Evolutionary conservation across 2,113 vertebrate species (phyloP).

Genomic region (Columbina picui): DNA sequence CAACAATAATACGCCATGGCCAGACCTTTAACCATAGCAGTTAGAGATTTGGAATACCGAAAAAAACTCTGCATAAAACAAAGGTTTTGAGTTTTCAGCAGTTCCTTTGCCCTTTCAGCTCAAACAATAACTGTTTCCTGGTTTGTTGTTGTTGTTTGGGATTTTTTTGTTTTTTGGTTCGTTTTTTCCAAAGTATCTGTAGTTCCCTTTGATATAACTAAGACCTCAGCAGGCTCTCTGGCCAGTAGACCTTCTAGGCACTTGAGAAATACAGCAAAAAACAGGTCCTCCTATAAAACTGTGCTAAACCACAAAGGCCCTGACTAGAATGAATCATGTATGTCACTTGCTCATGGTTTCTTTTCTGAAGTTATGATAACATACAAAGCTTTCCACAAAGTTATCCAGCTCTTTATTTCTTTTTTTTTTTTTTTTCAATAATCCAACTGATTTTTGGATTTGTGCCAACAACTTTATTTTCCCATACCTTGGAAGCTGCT

Average conservation of each 20-base stretch:
- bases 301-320: background rate
- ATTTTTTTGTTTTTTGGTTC: no score
- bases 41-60: background rate
- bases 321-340: background rate
- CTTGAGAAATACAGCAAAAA: background rate
- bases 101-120: background rate
- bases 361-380: background rate
- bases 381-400: background rate
- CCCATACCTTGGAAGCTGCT: background rate
- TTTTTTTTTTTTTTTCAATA: background rate
- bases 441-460: fast-evolving
- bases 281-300: background rate
- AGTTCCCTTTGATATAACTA: background rate
- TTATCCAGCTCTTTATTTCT: background rate
- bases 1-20: background rate
- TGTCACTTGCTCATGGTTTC: background rate
- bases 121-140: background rate
- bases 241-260: background rate
- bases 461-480: background rate
- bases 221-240: background rate
- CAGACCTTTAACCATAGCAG: background rate
- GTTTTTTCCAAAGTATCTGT: background rate
- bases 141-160: no score
- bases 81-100: background rate
- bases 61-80: background rate